Base-by-base conservation (phyloP, 2,797 vertebrate species). In the Agapornis canus region DNA sequence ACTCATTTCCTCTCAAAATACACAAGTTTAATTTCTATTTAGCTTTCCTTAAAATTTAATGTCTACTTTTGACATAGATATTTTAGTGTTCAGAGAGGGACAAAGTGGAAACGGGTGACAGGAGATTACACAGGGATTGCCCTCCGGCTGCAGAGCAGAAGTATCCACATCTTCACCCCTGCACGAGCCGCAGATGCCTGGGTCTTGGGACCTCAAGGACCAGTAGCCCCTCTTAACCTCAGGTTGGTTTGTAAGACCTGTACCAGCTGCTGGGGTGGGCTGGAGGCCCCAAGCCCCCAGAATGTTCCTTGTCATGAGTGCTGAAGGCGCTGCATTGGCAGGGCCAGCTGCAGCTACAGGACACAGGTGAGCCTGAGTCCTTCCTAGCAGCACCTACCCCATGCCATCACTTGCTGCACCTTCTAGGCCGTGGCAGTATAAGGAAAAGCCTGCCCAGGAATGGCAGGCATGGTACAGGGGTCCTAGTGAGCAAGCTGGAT, bases 1-100 rank as follows among this genome's bases (percentile, higher is more conserved):
- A 85, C 91, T 96, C 80, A 75, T 94, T 96, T 96, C 94, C 92
- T 96, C 95, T 96, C 90, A 85, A 96, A 96, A 94, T 83, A 96
- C 95, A 96, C 94, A 94, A 69, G 15, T 69, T 92, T 87, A 80
- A 87, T 94, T 95, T 94, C 90, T 90, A 94, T 94, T 95, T 94
- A 76, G 83, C 83, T 93, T 92, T 54, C 72, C 86, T 80, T 89
- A 94, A 85, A 85, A 94, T 93, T 96, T 94, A 92, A 89, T 82
- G 91, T 92, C 92, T 90, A 23, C 81, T 89, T 89, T 52, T 56
- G 69, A 82, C 88, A 82, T 93, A 96, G 96, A 95, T 89, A 96
- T 94, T 94, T 95, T 47, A 85, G 69, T 14, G 49, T 11, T 40
- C 2, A 2, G 60, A 82, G 87, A 85, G 57, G 82, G 68, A 69